Base-by-base conservation (phyloP, 2,888 invertebrate species). In the Choristoneura rosaceana region DNA sequence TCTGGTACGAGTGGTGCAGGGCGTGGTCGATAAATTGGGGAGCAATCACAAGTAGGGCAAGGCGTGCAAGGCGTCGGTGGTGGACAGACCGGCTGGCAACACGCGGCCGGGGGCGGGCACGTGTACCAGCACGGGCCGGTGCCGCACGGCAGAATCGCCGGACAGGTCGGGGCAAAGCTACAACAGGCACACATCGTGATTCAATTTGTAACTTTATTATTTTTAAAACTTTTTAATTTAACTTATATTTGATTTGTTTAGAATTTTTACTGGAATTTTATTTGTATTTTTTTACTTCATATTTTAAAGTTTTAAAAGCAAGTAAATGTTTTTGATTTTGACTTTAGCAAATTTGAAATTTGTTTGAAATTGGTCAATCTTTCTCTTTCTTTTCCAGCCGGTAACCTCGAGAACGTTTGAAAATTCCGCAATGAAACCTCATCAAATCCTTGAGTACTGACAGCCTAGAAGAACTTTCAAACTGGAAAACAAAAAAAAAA, bases 51-150 rank as follows among this genome's bases (percentile, higher is more conserved):
- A 4, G 89, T 89, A 0, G 92, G 92, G 74, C 91, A 92, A 12
- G 93, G 91, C 60, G 94, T 88, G 80, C 94, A 90, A 0, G 92
- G 90, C 64, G 84, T 78, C 55, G 91, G 88, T 34, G 94, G 90
- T 0, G 90, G 90, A 74, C 90, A 89, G 76, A 90, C 90, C 2
- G 93, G 90, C 83, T 90, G 88, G 68, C 87, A 88, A 73, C 91
- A 88, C 9, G 87, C 85, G 0, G 85, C 81, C 25, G 94, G 94
- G 7, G 85, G 84, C 9, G 90, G 87, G 78, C 94, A 94, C 15
- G 87, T 84, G 73, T 80, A 84, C 1, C 73, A 74, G 69, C 92
- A 93, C 2, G 84, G 83, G 0, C 87, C 87, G 0, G 79, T 81
- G 4, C 92, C 93, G 75, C 93, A 94, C 1, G 93, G 93, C 38